Conservation (phyloP, 2,113 vertebrate genomes). For the Ammodytes dubius region DNA sequence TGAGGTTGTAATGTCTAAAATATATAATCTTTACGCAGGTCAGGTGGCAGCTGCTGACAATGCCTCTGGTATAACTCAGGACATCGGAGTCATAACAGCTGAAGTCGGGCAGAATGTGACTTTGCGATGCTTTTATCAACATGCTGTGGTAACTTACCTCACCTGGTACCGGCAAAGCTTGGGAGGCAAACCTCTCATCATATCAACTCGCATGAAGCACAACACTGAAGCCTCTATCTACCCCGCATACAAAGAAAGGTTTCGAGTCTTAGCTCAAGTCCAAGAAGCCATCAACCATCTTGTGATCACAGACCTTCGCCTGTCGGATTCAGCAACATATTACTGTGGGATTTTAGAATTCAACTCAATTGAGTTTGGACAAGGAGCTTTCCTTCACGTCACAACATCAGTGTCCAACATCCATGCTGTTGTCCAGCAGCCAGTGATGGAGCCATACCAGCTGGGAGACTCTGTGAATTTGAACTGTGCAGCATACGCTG, state of each 20-base stretch:
- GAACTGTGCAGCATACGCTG: constrained; percentile 56
- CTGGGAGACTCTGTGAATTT: constrained; percentile 62
- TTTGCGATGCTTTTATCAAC: constrained; percentile 39
- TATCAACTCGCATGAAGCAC: constrained; percentile 34
- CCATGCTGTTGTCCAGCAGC: constrained; percentile 22
- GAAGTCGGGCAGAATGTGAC: constrained; percentile 38
- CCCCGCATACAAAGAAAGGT: not conserved
- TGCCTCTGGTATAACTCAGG: constrained; percentile 33
- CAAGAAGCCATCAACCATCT: constrained; percentile 12
- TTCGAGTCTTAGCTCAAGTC: not conserved
- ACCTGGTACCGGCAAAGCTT: constrained; percentile 67
- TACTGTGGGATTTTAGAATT: constrained; percentile 50
- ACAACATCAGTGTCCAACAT: constrained; percentile 16
- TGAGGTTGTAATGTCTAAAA: not conserved
- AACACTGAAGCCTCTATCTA: not conserved
- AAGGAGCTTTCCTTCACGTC: constrained; percentile 68
- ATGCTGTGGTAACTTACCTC: constrained; percentile 16
- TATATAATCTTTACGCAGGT: constrained; percentile 11
- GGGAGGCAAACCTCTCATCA: constrained; percentile 44
- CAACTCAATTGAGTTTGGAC: constrained; percentile 58
- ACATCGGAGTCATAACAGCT: constrained; percentile 30
- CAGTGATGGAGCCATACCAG: not conserved
- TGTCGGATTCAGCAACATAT: constrained; percentile 53
- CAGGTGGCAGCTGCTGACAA: not conserved
- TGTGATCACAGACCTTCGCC: constrained; percentile 16